These are phyloP conservation scores for Monoplex corrugatus DNA, from an alignment of 2,888 invertebrate species.

Conservation along the genomic window DNA sequence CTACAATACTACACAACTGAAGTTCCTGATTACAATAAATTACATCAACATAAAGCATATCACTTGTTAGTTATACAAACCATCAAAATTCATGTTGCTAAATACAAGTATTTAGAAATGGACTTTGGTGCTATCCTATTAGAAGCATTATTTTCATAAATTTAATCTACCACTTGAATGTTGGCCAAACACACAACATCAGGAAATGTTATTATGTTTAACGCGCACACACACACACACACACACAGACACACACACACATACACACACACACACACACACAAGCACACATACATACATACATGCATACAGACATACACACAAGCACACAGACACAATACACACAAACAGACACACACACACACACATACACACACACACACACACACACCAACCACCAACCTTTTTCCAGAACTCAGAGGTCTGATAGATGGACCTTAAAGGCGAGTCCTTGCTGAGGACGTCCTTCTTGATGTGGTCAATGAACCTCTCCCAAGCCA, in stretches of 20 bases:
- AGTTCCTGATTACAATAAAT: too few species aligned
- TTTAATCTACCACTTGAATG: too few species aligned
- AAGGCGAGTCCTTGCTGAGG: conserved; percentile 67
- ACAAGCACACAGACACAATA: not conserved
- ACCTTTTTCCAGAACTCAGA: conserved; percentile 79
- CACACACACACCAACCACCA: conserved; percentile 34
- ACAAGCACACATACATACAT: not conserved
- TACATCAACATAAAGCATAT: too few species aligned
- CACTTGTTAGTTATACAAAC: too few species aligned
- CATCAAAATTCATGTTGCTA: too few species aligned
- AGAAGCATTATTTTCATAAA: too few species aligned
- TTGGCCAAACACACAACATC: too few species aligned
- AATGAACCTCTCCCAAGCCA: conserved; percentile 75
- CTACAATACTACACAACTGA: too few species aligned
- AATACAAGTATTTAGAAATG: too few species aligned
- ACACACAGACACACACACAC: not conserved
- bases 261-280: not conserved
- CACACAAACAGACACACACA: not conserved
- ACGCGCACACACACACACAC: not conserved
- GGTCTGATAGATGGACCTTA: conserved; percentile 74
- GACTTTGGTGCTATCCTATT: too few species aligned
- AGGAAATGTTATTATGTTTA: too few species aligned
- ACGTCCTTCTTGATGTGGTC: conserved; percentile 62
- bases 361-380: not conserved
- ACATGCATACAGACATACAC: not conserved